Conservation (phyloP, 2,113 vertebrate species). For the Ophthalmolycus amberensis region DNA sequence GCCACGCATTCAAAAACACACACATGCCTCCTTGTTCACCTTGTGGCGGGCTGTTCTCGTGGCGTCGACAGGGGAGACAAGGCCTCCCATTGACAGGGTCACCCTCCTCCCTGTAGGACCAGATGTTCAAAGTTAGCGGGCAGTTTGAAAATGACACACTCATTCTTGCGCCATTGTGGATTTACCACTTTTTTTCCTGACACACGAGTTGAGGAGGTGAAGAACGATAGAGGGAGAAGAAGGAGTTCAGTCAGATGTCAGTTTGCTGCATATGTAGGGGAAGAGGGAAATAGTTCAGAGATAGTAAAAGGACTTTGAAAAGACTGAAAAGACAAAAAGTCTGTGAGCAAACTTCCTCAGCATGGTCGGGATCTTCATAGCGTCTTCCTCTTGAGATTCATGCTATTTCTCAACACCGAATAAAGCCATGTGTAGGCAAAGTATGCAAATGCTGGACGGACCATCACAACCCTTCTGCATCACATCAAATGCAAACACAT, state of each 20-base stretch:
- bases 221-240: background rate
- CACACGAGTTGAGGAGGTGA: conserved; percentile 30
- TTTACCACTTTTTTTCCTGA: conserved; percentile 51
- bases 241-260: background rate
- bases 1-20: conserved; percentile 35
- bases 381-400: conserved; percentile 30
- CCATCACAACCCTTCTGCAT: conserved; percentile 20
- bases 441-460: conserved; percentile 7
- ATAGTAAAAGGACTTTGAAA: background rate
- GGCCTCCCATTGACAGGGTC: conserved; percentile 75
- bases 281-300: background rate
- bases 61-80: conserved; percentile 74
- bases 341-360: background rate
- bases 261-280: background rate
- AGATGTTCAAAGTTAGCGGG: conserved; percentile 80
- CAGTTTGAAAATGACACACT: conserved; percentile 75
- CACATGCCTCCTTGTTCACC: conserved; percentile 74
- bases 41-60: conserved; percentile 47
- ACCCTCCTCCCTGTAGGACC: conserved; percentile 56
- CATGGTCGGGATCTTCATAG: conserved; percentile 21
- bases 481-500: conserved; percentile 35
- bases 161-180: conserved; percentile 61
- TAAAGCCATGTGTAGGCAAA: conserved; percentile 48
- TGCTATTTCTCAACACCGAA: conserved; percentile 25
- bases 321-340: background rate